These are phyloP conservation scores for Epinephelus moara DNA, from an alignment of 2,113 vertebrate species.

Conservation along the genomic window DNA sequence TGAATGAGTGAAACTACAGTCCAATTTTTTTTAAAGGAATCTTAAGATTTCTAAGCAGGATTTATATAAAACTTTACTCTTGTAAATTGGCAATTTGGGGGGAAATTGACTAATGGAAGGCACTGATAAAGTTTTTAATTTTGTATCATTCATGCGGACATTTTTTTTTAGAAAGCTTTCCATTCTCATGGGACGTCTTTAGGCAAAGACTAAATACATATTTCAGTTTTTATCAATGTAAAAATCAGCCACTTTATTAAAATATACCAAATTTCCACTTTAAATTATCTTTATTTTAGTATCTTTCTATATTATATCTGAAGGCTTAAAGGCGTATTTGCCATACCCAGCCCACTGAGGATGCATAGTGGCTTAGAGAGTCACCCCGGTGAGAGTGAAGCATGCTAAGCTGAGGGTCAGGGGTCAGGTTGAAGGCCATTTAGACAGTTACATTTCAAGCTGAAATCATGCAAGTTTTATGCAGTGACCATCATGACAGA, in stretches of 20 bases:
- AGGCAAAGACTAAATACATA: slow-evolving; percentile 20
- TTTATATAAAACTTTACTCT: slow-evolving; percentile 17
- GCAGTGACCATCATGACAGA: slow-evolving; percentile 61
- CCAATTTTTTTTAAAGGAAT: neutral
- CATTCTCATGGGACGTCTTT: slow-evolving; percentile 9
- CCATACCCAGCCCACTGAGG: slow-evolving; percentile 48
- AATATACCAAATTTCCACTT: slow-evolving; percentile 28
- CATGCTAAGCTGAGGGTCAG: slow-evolving; percentile 65
- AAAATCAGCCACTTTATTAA: slow-evolving; percentile 28
- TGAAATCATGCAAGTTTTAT: slow-evolving; percentile 79
- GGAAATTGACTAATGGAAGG: slow-evolving; percentile 71
- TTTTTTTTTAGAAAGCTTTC: slow-evolving; percentile 32
- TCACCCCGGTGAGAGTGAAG: slow-evolving; percentile 49
- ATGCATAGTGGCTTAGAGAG: slow-evolving; percentile 65
- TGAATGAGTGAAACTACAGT: neutral
- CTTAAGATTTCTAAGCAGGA: neutral
- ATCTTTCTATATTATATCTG: slow-evolving; percentile 27
- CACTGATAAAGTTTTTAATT: slow-evolving; percentile 66
- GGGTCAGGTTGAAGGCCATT: slow-evolving; percentile 61
- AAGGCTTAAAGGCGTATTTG: slow-evolving; percentile 23
- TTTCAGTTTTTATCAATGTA: slow-evolving; percentile 14
- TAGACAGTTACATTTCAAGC: slow-evolving; percentile 65
- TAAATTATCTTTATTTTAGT: neutral
- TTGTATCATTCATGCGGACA: slow-evolving; percentile 64
- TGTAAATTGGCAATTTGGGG: slow-evolving; percentile 32